These are phyloP conservation scores for Heliconius ismenius DNA, from an alignment of 2,888 invertebrate genomes.

Conservation along the genomic window DNA sequence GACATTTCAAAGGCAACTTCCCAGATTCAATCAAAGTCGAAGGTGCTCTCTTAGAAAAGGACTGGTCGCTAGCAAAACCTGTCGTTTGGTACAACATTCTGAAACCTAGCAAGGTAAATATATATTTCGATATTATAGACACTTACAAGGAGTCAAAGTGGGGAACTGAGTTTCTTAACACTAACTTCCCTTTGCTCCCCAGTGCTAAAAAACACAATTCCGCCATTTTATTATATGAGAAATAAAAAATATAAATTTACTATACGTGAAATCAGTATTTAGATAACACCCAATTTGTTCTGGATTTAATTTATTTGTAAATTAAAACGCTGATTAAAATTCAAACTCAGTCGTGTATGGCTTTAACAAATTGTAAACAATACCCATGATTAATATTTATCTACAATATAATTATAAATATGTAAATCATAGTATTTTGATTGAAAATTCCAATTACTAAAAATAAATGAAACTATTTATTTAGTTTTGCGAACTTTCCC, in stretches of 20 bases:
- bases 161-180: not conserved
- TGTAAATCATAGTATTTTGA: not conserved
- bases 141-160: not conserved
- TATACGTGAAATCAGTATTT: not conserved
- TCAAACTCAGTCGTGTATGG: not conserved
- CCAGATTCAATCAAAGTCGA: constrained; percentile 83
- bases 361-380: constrained; percentile 6
- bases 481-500: not conserved
- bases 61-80: constrained; percentile 56
- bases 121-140: constrained; percentile 16
- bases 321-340: not conserved
- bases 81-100: constrained; percentile 75
- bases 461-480: not conserved
- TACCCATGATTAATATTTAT: not conserved
- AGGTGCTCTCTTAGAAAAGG: constrained; percentile 65
- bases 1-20: constrained; percentile 85
- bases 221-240: no score
- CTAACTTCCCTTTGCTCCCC: not conserved
- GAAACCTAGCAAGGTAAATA: constrained; percentile 74
- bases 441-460: constrained; percentile 4
- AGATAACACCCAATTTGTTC: not conserved
- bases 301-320: not conserved
- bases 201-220: not conserved
- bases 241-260: no score
- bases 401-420: not conserved